Evolutionary conservation across 2,113 vertebrate species (phyloP).

Genomic region (Thomomys bottae): DNA sequence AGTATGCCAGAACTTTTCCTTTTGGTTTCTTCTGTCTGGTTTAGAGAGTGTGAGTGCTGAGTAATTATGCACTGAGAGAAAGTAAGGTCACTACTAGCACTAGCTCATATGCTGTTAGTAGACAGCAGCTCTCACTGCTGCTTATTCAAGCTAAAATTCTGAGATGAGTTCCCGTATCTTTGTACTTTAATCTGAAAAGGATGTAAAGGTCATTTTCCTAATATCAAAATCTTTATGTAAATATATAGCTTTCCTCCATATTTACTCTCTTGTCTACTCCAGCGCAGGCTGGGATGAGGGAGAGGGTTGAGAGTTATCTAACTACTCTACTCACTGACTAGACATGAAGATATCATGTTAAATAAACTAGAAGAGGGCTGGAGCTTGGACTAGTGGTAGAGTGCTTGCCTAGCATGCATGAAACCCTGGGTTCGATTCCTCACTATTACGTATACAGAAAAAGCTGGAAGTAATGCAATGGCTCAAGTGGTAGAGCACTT

Average conservation of each 20-base stretch:
- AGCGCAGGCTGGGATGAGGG: background rate
- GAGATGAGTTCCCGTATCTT: background rate
- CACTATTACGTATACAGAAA: too few species aligned
- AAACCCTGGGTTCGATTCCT: too few species aligned
- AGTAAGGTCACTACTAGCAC: too few species aligned
- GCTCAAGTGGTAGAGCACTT: too few species aligned
- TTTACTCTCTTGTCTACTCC: background rate
- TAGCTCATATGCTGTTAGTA: background rate
- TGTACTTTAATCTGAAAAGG: background rate
- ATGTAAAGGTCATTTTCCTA: background rate
- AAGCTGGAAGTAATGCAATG: too few species aligned
- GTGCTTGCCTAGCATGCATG: too few species aligned
- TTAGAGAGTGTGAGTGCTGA: background rate
- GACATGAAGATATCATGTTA: background rate
- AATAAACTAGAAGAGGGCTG: background rate
- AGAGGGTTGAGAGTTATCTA: background rate
- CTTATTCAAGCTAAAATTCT: background rate
- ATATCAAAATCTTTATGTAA: background rate
- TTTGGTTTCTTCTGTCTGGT: background rate
- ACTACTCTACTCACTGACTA: constrained; percentile 34
- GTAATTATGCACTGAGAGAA: background rate
- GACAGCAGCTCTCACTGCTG: background rate
- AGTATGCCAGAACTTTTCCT: background rate
- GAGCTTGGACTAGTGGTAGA: too few species aligned
- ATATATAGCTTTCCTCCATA: background rate